Percentiles rank a stretch among this genome's conserved stretches.
Evolutionary conservation across 1,140 invertebrate genomes (phyloP).

Genomic region (Cydia pomonella): DNA sequence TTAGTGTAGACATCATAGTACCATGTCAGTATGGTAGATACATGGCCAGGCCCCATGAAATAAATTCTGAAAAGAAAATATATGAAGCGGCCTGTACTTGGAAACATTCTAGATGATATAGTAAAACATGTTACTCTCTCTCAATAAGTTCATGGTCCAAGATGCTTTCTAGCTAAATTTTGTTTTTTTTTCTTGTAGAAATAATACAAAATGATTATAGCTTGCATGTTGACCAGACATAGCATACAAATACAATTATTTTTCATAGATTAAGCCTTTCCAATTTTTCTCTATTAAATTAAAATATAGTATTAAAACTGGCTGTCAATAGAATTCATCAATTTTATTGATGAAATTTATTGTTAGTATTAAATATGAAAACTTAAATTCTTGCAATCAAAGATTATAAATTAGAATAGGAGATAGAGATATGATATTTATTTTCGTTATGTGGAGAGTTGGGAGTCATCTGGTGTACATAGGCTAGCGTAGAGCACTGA

Average conservation of each 20-base stretch:
- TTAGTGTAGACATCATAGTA: neutral
- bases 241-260: conserved; percentile 23
- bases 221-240: conserved; percentile 26
- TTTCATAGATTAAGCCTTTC: conserved; percentile 52
- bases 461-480: conserved; percentile 56
- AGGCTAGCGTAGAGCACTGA: conserved; percentile 48
- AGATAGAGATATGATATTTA: conserved; percentile 66
- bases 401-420: conserved; percentile 59
- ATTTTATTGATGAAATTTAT: conserved; percentile 39
- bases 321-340: conserved; percentile 50
- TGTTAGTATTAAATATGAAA: conserved; percentile 38
- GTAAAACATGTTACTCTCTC: conserved; percentile 2
- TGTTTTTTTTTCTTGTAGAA: neutral
- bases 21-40: neutral
- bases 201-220: conserved; percentile 11
- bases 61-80: neutral
- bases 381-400: conserved; percentile 51
- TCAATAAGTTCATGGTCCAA: conserved; percentile 18
- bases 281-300: conserved; percentile 46
- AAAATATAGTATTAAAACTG: conserved; percentile 30
- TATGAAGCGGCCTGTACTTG: neutral
- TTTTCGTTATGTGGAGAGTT: conserved; percentile 63
- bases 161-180: conserved; percentile 15
- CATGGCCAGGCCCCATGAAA: neutral
- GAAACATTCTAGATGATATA: neutral